Conservation (phyloP, 92 coral and sea anemone species). For the Phenganax subtilis region DNA sequence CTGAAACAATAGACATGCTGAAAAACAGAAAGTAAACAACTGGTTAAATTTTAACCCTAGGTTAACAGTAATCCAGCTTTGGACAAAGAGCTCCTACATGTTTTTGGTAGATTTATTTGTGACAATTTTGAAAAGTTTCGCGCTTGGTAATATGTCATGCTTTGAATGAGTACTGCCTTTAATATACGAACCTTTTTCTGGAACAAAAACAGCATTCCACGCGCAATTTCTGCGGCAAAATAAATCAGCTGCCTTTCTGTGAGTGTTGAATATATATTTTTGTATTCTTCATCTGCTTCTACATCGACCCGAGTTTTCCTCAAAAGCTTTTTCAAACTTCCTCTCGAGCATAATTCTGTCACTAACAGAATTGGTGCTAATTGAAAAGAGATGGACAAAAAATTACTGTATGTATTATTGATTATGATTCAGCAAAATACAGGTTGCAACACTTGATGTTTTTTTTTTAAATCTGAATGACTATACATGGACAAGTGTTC, state of each 20-base stretch:
- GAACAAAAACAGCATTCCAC: constrained; percentile 69
- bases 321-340: constrained; percentile 60
- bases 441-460: no score
- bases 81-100: no score
- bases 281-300: constrained; percentile 28
- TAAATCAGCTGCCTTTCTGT: constrained; percentile 70
- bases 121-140: no score
- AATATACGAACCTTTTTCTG: constrained; percentile 2
- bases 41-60: no score
- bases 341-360: constrained; percentile 63
- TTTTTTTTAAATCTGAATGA: neutral
- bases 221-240: constrained; percentile 61
- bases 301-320: constrained; percentile 45
- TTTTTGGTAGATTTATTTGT: no score
- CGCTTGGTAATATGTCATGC: no score
- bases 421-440: neutral
- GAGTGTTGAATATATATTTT: constrained; percentile 63
- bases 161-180: neutral
- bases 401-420: neutral
- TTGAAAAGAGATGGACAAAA: neutral
- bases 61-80: no score
- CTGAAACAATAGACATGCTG: no score
- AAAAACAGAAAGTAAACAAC: no score
- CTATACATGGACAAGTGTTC: no score
- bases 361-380: constrained; percentile 61